Base-by-base conservation (phyloP, 1,140 invertebrate genomes). In the Drosophila sturtevanti region DNA sequence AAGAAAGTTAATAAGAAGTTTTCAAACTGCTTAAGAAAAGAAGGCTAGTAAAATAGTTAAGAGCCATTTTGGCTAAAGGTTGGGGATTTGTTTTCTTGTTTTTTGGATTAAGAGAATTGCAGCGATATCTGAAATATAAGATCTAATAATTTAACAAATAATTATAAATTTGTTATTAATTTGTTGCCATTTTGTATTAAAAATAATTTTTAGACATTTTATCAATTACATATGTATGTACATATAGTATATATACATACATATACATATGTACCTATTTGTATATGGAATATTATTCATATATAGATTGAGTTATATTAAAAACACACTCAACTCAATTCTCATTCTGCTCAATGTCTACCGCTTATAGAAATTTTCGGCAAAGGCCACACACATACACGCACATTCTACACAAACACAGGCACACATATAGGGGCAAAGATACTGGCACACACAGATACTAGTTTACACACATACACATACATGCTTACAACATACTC, bases 281-380 rank as follows among this genome's bases (percentile, higher is more conserved):
- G 11, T 51, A 44, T 60, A 44, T 71, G 41, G 69, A 59, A 35
- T 60, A 71, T 68, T 68, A 71, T 68, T 68, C 69, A 65, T 59
- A 58, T 58, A 68, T 44, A 31, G 54, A 68, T 37, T 48, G 52
- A 65, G 52, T 44, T 48, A 72, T 35, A 56, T 52, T 31, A 48
- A 48, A 58, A 34, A 72, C 35, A 52, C 72, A 61, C 71, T 73
- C 71, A 59, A 51, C 62, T 21, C 44, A 7, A 37, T 16, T 35
- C 60, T 21, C 68, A 59, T 62, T 60, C 2, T 22, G 54, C 69
- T 74, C 72, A 58, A 21, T 14, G 27, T 35, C 24, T 9, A 21
- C 35, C 35, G 48, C 62, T 64, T 52, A 64, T 55, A 63, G 60
- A 62, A 66, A 44, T 74, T 74, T 74, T 74, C 72, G 72, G 72